Conservation (phyloP, 2,888 invertebrate species). For the Coremacera marginata region DNA sequence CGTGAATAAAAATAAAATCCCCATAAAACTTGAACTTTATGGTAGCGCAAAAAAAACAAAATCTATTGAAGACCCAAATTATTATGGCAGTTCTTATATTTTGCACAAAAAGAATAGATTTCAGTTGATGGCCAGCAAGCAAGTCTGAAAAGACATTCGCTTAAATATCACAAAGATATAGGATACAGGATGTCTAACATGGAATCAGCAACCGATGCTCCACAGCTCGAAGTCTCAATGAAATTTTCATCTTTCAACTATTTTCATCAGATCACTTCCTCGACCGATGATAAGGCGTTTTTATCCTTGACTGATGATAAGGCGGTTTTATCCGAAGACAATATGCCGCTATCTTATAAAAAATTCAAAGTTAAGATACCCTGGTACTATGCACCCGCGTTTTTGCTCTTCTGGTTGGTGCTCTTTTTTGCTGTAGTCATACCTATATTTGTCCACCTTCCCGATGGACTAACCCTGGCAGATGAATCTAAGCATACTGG, state of each 20-base stretch:
- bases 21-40: no score
- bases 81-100: no score
- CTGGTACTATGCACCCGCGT: constrained; percentile 59
- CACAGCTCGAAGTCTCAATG: neutral
- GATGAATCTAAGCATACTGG: constrained; percentile 61
- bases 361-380: constrained; percentile 44
- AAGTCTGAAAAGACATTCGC: no score
- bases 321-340: neutral
- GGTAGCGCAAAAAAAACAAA: no score
- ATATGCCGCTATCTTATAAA: constrained; percentile 1
- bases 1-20: no score
- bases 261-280: constrained; percentile 27
- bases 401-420: constrained; percentile 58
- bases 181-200: neutral
- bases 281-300: constrained; percentile 1
- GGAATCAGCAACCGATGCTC: neutral
- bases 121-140: no score
- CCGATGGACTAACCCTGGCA: constrained; percentile 54
- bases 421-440: constrained; percentile 58
- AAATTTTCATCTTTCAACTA: neutral
- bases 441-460: constrained; percentile 55
- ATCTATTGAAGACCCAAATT: no score
- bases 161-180: no score
- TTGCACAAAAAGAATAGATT: no score
- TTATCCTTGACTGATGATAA: neutral